These are phyloP conservation scores for Etheostoma perlongum DNA, from an alignment of 2,797 vertebrate species.

Conservation along the genomic window DNA sequence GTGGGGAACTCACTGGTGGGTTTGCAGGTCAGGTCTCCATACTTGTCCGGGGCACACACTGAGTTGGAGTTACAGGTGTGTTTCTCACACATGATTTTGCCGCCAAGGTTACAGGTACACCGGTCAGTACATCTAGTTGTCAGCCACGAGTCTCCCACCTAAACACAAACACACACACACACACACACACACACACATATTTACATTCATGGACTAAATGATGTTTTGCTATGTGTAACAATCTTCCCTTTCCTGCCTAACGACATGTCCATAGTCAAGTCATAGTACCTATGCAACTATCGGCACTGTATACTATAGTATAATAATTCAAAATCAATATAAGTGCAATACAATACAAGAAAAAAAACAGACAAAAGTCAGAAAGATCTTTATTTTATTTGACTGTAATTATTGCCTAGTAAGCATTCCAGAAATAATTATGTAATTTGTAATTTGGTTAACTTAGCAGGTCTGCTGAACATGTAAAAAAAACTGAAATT, in stretches of 20 bases:
- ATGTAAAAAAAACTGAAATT: too few species aligned
- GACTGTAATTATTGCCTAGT: background rate
- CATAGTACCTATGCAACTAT: too few species aligned
- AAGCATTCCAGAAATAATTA: background rate
- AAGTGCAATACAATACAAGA: background rate
- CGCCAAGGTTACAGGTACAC: conserved; percentile 80
- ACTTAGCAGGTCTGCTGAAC: too few species aligned
- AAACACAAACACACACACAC: conserved; percentile 29
- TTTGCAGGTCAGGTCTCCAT: conserved; percentile 81
- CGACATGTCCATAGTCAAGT: too few species aligned
- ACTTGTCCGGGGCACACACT: conserved; percentile 75
- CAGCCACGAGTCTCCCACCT: conserved; percentile 88
- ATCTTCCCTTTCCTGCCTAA: background rate
- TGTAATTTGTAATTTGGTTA: background rate
- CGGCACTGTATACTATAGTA: too few species aligned
- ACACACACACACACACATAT: conserved; percentile 1
- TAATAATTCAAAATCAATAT: background rate
- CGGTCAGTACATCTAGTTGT: conserved; percentile 74
- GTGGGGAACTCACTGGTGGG: conserved; percentile 78
- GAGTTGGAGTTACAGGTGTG: conserved; percentile 78
- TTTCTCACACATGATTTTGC: conserved; percentile 63
- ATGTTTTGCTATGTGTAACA: background rate
- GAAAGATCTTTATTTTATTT: background rate
- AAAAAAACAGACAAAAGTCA: background rate
- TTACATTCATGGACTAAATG: background rate